Evolutionary conservation across 2,797 vertebrate genomes (phyloP).

Genomic region (Melopsittacus undulatus): DNA sequence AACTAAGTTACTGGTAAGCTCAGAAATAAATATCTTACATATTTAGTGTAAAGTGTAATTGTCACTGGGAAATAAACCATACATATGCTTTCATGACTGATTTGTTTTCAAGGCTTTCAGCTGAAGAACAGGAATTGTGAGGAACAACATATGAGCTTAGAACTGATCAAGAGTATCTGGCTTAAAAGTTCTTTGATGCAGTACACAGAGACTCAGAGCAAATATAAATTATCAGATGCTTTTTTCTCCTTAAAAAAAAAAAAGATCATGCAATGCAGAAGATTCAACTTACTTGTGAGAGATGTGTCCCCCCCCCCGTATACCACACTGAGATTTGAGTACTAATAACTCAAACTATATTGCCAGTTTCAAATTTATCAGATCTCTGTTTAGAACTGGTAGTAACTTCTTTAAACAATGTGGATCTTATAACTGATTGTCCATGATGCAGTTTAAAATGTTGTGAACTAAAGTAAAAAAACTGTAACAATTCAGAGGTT

Average conservation of each 20-base stretch:
- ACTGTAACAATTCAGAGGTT: not conserved
- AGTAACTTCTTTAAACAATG: not conserved
- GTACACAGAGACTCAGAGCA: not conserved
- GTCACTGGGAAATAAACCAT: not conserved
- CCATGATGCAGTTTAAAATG: not conserved
- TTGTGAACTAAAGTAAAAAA: not conserved
- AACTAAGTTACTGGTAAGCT: not conserved
- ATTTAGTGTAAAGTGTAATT: not conserved
- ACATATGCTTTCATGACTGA: not conserved
- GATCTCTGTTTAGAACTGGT: not conserved
- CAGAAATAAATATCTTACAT: not conserved
- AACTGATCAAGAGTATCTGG: not conserved
- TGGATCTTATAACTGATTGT: not conserved
- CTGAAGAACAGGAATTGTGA: not conserved
- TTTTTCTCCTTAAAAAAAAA: not conserved
- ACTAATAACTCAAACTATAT: not conserved
- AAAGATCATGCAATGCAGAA: not conserved
- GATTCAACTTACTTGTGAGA: not conserved
- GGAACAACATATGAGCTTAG: not conserved
- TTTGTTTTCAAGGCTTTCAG: not conserved
- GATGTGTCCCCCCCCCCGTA: too few relatives aligned
- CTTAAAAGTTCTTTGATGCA: not conserved
- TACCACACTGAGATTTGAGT: not conserved
- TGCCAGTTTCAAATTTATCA: not conserved
- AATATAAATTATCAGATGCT: not conserved